Percentiles rank a stretch among this genome's conserved stretches.
Conservation (phyloP, 2,797 vertebrate species). For the Furcifer pardalis region DNA sequence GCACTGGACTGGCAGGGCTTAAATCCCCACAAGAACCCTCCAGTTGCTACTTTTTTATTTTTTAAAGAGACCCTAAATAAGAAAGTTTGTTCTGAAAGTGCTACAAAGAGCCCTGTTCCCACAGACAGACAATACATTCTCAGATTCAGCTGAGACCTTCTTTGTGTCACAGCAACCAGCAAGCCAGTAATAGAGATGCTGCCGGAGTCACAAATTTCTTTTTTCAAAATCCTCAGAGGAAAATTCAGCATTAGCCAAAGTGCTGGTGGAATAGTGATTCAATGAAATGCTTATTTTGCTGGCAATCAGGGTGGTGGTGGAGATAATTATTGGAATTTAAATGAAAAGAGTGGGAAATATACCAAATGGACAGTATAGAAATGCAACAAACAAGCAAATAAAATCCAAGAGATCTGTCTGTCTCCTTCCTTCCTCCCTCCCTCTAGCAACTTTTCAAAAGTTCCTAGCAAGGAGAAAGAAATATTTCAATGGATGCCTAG, state of each 20-base stretch:
- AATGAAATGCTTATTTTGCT: conserved; percentile 1
- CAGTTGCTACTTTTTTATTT: not conserved
- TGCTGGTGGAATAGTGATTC: not conserved
- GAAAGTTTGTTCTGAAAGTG: not conserved
- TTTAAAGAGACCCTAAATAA: not conserved
- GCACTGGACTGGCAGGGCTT: not conserved
- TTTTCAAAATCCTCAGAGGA: not conserved
- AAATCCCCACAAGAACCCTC: not conserved
- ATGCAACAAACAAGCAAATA: too few species aligned
- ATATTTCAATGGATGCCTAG: not conserved
- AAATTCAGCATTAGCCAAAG: not conserved
- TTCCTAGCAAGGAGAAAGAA: too few species aligned
- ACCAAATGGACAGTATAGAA: too few species aligned
- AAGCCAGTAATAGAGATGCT: not conserved
- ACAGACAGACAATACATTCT: not conserved
- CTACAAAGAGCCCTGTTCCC: not conserved
- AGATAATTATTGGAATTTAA: not conserved
- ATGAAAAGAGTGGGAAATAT: too few species aligned
- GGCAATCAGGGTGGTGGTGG: not conserved
- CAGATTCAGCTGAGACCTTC: not conserved
- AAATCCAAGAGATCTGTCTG: not conserved
- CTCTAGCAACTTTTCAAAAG: too few species aligned
- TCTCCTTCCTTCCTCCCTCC: not conserved
- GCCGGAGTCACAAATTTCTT: not conserved
- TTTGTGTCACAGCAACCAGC: conserved; percentile 20